Base-by-base conservation (phyloP, 2,888 invertebrate genomes). In the Epirrhoe alternata region DNA sequence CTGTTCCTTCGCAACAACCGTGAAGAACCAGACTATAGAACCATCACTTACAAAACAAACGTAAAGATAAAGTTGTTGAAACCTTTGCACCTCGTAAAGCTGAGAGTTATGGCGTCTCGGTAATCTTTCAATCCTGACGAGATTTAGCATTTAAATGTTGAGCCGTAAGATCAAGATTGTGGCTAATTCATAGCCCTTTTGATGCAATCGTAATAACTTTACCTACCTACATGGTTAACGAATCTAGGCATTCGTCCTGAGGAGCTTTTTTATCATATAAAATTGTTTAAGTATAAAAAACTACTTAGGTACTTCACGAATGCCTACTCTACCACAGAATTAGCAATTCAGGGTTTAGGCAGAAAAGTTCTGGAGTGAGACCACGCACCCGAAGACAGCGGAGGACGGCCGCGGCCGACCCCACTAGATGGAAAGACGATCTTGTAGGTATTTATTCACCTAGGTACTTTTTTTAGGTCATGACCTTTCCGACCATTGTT, bases 191-290 rank as follows among this genome's bases (percentile, higher is more conserved):
- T 64, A 58, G 64, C 58, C 24, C 10, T 24, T 55, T 61, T 56
- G 56, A 56, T 65, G 35, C 45, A 56, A 65, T 65, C 60, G 60
- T 47, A 51, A 65, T 56, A 65, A 65, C 24, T 24, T 54, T 64
- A 64, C 53, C 14, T 42, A 24, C 24, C 58, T 17, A 10, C 10
- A 35, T 5, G 10, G 35, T 35, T 10, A 35, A 35, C 35, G 24
- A 3, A 24, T 24, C 24, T 24, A 24, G 24, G 24, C 24, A 24
- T 24, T 24, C 3, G 24, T 24, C 24, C 3, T 1, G 24, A 24
- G 24, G 24, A 24, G 24, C 24, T 24, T n/a, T n/a, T n/a, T n/a
- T n/a, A 24, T 2, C 3, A 24, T 24, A 24, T 24, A 24, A 24
- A n/a, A n/a, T n/a, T 24, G 24, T 24, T 24, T 24, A n/a, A n/a